These are phyloP conservation scores for Varanus salvator DNA, from an alignment of 2,113 vertebrate genomes.

Conservation along the genomic window DNA sequence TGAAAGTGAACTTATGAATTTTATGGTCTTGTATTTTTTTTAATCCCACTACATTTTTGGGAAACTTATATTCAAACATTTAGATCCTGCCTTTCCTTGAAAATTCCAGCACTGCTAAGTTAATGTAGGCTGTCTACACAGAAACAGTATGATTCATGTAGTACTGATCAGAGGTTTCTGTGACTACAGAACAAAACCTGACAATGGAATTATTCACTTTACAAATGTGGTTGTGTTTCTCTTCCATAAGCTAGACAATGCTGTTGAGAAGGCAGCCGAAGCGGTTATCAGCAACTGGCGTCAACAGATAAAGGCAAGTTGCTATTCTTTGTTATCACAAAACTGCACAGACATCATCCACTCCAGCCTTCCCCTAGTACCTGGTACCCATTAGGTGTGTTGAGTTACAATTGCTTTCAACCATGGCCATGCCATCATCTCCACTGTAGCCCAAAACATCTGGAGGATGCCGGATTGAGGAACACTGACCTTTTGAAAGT, in stretches of 20 bases:
- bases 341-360: not conserved
- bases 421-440: no score
- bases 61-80: not conserved
- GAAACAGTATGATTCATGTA: not conserved
- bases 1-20: not conserved
- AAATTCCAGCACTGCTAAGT: not conserved
- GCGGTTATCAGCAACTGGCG: conserved; percentile 82
- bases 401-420: no score
- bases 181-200: not conserved
- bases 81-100: not conserved
- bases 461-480: no score
- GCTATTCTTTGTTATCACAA: not conserved
- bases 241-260: conserved; percentile 78
- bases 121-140: not conserved
- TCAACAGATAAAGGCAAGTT: conserved; percentile 85
- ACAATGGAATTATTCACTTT: not conserved
- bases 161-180: not conserved
- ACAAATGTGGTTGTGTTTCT: conserved; percentile 40
- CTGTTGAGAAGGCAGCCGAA: conserved; percentile 83
- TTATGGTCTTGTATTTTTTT: no score
- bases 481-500: not conserved
- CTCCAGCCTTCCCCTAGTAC: not conserved
- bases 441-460: no score
- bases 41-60: no score
- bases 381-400: no score